Percentiles rank a stretch among this genome's conserved stretches.
phyloP scores from a whole-genome alignment of 2,888 invertebrate genomes.

The Clostera curtula region DNA sequence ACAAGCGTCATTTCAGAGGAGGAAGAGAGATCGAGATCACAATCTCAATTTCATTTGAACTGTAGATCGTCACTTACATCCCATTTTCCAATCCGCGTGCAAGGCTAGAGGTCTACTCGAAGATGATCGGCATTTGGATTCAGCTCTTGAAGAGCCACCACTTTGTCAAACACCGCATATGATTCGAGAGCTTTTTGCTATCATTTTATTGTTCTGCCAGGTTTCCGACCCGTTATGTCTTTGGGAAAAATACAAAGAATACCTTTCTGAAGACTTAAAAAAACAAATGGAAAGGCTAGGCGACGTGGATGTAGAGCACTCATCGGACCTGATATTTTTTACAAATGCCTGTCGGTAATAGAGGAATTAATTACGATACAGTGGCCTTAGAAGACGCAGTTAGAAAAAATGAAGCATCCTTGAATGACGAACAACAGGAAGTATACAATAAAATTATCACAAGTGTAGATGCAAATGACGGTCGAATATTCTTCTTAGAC shows the following conservation, averaged over 20 bases:
- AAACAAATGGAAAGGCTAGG: neutral
- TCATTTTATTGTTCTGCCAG: conserved; percentile 1
- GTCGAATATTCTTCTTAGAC: conserved; percentile 21
- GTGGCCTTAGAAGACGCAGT: conserved; percentile 7
- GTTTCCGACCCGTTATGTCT: neutral
- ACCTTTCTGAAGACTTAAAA: neutral
- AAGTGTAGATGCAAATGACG: conserved; percentile 5
- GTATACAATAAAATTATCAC: conserved; percentile 6
- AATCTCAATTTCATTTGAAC: neutral
- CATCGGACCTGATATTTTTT: too few relatives aligned
- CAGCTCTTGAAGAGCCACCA: neutral
- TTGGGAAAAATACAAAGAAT: neutral
- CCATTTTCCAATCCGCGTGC: neutral
- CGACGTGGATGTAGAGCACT: too few relatives aligned
- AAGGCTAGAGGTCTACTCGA: conserved; percentile 1
- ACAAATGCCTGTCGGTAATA: too few relatives aligned
- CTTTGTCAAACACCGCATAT: neutral
- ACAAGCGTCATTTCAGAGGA: conserved; percentile 1
- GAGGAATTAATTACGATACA: conserved; percentile 12
- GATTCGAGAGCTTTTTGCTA: conserved; percentile 1
- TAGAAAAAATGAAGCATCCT: conserved; percentile 9
- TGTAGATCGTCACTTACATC: neutral
- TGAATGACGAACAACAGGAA: conserved; percentile 12
- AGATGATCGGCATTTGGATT: conserved; percentile 1
- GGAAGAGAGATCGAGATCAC: conserved; percentile 1